These are phyloP conservation scores for Nasua narica DNA, from an alignment of 2,797 vertebrate genomes.

Conservation along the genomic window DNA sequence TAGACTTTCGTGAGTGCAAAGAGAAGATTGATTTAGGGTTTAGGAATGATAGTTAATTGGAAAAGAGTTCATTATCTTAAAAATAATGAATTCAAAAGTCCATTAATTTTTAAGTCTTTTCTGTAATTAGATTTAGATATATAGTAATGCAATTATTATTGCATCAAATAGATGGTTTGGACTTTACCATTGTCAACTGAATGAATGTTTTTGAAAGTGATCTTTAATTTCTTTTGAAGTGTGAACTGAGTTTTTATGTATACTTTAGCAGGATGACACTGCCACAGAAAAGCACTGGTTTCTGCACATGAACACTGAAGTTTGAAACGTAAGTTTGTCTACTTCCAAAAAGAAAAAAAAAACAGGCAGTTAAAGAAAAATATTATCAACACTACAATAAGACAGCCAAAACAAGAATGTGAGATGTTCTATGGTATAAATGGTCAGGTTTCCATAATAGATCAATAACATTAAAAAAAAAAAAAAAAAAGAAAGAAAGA, in stretches of 20 bases:
- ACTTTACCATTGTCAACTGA: not conserved
- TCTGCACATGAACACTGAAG: not conserved
- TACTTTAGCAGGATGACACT: not conserved
- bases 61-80: constrained; percentile 63
- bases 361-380: not conserved
- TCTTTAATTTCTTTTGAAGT: not conserved
- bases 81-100: constrained; percentile 60
- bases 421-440: not conserved
- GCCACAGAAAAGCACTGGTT: not conserved
- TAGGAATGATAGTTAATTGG: constrained; percentile 57
- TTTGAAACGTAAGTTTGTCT: not conserved
- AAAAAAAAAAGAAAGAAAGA: not conserved
- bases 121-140: constrained; percentile 62
- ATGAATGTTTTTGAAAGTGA: not conserved
- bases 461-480: not conserved
- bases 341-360: not conserved
- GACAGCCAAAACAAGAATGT: not conserved
- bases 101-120: constrained; percentile 61
- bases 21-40: constrained; percentile 44
- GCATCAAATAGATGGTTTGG: not conserved
- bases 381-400: not conserved
- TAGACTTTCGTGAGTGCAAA: not conserved
- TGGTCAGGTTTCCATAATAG: not conserved
- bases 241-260: not conserved
- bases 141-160: constrained; percentile 46